Evolutionary conservation across 2,797 vertebrate genomes (phyloP).

Genomic region (Thripadectes ignobilis): DNA sequence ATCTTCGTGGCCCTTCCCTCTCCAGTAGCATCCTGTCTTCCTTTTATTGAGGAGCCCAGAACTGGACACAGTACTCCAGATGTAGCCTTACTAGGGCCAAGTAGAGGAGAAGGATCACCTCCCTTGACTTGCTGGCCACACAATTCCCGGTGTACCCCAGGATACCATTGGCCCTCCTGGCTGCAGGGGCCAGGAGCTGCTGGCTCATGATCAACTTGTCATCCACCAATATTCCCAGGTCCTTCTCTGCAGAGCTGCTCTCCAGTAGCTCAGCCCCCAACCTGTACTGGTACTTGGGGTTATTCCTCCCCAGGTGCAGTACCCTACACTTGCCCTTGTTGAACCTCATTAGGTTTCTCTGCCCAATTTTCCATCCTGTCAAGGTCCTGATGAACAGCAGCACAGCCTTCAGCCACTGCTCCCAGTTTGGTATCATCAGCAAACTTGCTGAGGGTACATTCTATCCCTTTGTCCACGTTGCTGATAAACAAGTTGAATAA

Average conservation of each 20-base stretch:
- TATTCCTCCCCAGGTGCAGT: not conserved
- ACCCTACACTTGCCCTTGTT: not conserved
- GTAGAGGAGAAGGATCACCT: not conserved
- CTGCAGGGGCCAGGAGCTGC: no score
- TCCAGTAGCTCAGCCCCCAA: not conserved
- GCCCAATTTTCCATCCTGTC: not conserved
- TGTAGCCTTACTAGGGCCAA: no score
- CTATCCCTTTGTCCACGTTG: not conserved
- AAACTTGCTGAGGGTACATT: not conserved
- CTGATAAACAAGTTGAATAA: not conserved
- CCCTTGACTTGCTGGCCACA: not conserved
- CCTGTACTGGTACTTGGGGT: not conserved
- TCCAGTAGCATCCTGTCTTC: not conserved
- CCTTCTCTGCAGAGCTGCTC: not conserved
- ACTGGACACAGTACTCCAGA: not conserved
- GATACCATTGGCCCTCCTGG: not conserved
- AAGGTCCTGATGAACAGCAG: not conserved
- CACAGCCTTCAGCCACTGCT: not conserved
- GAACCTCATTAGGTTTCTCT: not conserved
- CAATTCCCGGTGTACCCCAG: accelerated
- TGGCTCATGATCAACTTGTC: not conserved
- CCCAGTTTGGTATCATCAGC: not conserved
- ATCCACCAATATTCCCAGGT: not conserved
- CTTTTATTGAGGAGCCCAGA: not conserved
- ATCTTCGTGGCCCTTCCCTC: no score